These are phyloP conservation scores for Larimichthys crocea DNA, from an alignment of 2,113 vertebrate genomes.

Conservation along the genomic window DNA sequence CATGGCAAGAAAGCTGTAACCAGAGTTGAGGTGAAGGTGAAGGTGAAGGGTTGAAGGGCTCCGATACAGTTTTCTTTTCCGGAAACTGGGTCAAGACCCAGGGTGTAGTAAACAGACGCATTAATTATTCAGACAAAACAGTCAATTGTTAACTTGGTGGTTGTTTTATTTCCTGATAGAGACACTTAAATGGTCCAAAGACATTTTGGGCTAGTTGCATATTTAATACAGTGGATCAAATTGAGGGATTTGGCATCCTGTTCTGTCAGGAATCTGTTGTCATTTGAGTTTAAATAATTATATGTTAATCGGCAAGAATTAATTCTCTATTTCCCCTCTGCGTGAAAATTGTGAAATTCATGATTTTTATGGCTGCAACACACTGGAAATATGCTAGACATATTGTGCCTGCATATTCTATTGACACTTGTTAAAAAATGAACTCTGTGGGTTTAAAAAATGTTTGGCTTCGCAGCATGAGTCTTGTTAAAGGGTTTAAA, in stretches of 20 bases:
- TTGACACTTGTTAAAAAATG: background rate
- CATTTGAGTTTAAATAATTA: background rate
- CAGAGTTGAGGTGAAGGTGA: slow-evolving; percentile 51
- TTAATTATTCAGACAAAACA: slow-evolving; percentile 40
- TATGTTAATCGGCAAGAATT: no score
- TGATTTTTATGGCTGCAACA: background rate
- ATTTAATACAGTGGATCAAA: background rate
- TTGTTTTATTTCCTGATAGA: background rate
- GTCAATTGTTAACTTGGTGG: background rate
- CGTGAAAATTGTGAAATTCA: background rate
- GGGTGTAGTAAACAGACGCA: background rate
- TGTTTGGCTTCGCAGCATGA: background rate
- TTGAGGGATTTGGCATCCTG: background rate
- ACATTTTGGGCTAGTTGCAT: no score
- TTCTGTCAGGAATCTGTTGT: background rate
- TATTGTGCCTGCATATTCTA: background rate
- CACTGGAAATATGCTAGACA: background rate
- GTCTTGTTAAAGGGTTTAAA: background rate
- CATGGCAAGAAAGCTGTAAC: slow-evolving; percentile 36
- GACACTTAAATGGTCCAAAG: background rate
- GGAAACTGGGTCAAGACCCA: slow-evolving; percentile 43
- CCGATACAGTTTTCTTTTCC: background rate
- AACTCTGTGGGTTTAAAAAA: background rate
- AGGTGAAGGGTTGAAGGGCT: slow-evolving; percentile 48
- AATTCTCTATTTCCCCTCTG: no score